phyloP scores from a whole-genome alignment of 92 coral and sea anemone genomes.

The Epizoanthus rinbou region DNA sequence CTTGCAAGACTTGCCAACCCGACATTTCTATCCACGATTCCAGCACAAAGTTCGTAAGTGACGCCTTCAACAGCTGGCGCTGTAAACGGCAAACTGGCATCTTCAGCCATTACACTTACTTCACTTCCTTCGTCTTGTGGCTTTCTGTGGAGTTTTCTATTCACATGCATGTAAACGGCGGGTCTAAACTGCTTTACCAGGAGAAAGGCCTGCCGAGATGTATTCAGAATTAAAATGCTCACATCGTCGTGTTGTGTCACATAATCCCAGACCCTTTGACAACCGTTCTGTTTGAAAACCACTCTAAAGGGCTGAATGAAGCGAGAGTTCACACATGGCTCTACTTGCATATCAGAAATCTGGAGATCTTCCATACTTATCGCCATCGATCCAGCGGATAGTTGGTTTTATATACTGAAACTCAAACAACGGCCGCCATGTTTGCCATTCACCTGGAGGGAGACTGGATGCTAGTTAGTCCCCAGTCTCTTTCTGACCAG shows the following conservation, averaged over 20 bases:
- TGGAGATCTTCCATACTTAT: conserved; percentile 67
- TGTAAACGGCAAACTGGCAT: conserved; percentile 57
- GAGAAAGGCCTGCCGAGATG: conserved; percentile 90
- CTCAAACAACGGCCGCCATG: not conserved
- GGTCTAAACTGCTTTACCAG: conserved; percentile 89
- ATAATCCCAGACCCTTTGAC: conserved; percentile 90
- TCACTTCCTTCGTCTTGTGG: conserved; percentile 46
- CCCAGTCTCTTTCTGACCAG: too few species aligned
- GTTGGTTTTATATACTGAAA: too few species aligned
- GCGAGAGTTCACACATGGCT: conserved; percentile 82
- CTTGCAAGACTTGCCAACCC: conserved; percentile 68
- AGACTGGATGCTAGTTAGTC: conserved; percentile 23
- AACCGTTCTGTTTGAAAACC: conserved; percentile 90
- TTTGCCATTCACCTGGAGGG: not conserved
- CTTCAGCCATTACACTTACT: conserved; percentile 66
- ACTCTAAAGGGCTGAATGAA: conserved; percentile 88
- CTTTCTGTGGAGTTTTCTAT: conserved; percentile 68
- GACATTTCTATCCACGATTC: conserved; percentile 87
- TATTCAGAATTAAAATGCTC: conserved; percentile 69
- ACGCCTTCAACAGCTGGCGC: conserved; percentile 80
- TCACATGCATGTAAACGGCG: conserved; percentile 92
- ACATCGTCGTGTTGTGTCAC: conserved; percentile 86
- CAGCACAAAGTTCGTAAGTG: conserved; percentile 97
- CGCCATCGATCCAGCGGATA: too few species aligned
- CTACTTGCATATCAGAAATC: conserved; percentile 73